Conservation (phyloP, 2,797 vertebrate species). For the Eurystomus glaucurus region DNA sequence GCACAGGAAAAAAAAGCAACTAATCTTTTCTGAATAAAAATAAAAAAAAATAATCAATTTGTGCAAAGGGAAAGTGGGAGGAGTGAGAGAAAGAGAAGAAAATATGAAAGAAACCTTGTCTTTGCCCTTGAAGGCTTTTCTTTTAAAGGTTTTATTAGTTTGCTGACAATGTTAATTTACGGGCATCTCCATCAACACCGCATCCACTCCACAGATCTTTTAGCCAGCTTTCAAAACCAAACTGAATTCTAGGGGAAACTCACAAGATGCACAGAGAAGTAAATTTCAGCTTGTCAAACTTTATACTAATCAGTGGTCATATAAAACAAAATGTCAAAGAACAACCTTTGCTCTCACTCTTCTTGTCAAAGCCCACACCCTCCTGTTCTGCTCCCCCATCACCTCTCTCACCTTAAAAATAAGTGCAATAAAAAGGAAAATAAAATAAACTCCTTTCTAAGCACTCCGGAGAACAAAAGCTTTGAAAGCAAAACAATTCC, state of each 20-base stretch:
- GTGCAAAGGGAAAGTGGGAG: not conserved
- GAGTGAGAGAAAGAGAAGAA: not conserved
- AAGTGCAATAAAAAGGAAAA: slow-evolving; percentile 52
- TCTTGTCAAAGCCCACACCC: slow-evolving; percentile 11
- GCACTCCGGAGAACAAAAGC: slow-evolving; percentile 38
- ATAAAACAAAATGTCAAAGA: slow-evolving; percentile 45
- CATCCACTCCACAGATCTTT: slow-evolving; percentile 45
- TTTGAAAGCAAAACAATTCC: slow-evolving; percentile 69
- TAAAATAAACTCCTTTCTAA: slow-evolving; percentile 32
- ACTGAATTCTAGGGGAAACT: slow-evolving; percentile 66
- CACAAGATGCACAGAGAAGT: slow-evolving; percentile 43
- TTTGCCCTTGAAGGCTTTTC: slow-evolving; percentile 48
- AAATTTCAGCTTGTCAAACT: slow-evolving; percentile 66
- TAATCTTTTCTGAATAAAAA: slow-evolving; percentile 26
- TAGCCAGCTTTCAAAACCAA: slow-evolving; percentile 74
- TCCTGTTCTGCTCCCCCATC: not conserved
- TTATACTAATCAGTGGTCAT: slow-evolving; percentile 22
- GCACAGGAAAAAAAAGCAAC: not conserved
- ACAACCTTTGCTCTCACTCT: not conserved
- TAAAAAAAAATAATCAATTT: not conserved
- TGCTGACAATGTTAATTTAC: slow-evolving; percentile 70
- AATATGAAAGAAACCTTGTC: slow-evolving; percentile 48
- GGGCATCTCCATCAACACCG: slow-evolving; percentile 62
- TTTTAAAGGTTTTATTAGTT: slow-evolving; percentile 72
- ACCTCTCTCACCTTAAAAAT: slow-evolving; percentile 52